Conservation (phyloP, 2,888 invertebrate genomes). For the Drosophila mimica region DNA sequence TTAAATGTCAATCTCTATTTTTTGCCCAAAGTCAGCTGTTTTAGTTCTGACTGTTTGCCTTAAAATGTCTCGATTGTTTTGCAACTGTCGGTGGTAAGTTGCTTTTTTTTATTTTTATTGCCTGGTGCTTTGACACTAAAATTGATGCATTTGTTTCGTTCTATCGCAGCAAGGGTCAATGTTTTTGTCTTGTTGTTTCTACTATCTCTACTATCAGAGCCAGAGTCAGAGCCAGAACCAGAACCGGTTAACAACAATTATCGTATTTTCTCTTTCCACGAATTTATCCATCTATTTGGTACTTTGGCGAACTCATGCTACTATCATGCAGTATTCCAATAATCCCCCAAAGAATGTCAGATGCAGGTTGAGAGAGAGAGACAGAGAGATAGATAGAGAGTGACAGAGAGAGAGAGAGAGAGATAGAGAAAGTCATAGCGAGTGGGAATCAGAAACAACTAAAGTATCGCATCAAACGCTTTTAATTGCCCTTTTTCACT, state of each 20-base stretch:
- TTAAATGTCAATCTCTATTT: neutral
- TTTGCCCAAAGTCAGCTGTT: neutral
- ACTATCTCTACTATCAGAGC: no score
- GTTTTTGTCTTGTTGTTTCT: conserved; percentile 1
- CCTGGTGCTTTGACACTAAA: conserved; percentile 9
- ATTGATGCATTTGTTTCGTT: conserved; percentile 13
- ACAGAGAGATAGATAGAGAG: no score
- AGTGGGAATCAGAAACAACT: conserved; percentile 26
- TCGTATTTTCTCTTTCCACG: conserved; percentile 38
- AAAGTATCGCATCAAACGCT: conserved; percentile 75
- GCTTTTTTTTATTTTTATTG: neutral
- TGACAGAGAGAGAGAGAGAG: conserved; percentile 4
- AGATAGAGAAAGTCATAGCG: conserved; percentile 9
- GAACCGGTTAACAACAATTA: conserved; percentile 52
- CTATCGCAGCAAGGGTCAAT: neutral
- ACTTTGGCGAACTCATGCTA: conserved; percentile 12
- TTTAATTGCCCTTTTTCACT: conserved; percentile 69
- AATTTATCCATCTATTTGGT: conserved; percentile 52
- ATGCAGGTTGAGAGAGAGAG: neutral
- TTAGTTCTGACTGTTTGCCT: neutral
- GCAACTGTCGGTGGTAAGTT: neutral
- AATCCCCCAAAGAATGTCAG: conserved; percentile 25
- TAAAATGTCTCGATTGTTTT: neutral
- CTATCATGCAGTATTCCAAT: conserved; percentile 31
- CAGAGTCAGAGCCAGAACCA: no score